A percentile compares a stretch with the other conserved stretches of the same genome.
These are phyloP conservation scores for Mixornis gularis DNA, from an alignment of 2,113 vertebrate species.

Conservation along the genomic window DNA sequence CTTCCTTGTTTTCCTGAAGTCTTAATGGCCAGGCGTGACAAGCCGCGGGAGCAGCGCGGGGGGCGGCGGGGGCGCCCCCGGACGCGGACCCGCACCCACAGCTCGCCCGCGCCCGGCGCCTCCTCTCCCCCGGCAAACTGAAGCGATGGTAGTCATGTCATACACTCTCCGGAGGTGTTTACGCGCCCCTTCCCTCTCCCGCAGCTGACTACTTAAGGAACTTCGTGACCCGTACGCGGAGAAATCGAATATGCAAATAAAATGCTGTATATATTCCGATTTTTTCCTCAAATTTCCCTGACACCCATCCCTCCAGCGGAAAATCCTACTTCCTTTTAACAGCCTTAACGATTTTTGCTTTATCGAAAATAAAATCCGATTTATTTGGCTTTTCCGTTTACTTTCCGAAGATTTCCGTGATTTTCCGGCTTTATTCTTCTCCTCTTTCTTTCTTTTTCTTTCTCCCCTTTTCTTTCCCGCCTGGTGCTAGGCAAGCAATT, in stretches of 20 bases:
- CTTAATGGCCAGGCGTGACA: constrained; percentile 80
- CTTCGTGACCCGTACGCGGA: neutral
- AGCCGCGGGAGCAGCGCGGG: neutral
- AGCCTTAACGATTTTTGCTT: neutral
- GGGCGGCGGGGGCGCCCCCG: neutral
- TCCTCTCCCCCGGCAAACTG: neutral
- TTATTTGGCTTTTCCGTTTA: constrained; percentile 25
- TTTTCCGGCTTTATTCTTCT: constrained; percentile 24
- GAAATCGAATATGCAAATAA: neutral
- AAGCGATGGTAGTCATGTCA: no score
- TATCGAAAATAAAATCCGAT: neutral
- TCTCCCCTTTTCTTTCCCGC: neutral
- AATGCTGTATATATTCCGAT: neutral
- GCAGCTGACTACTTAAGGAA: neutral
- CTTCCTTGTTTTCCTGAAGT: constrained; percentile 89
- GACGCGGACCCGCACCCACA: neutral
- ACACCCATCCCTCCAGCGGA: neutral
- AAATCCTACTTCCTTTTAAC: neutral
- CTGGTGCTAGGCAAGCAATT: constrained; percentile 38
- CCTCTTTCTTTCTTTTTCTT: neutral
- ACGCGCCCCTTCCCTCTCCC: neutral
- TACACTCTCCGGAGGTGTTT: neutral
- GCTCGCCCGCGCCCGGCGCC: neutral
- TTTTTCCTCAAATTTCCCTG: neutral
- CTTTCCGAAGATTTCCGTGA: constrained; percentile 1